Conservation (phyloP, 2,797 vertebrate species). For the Protonibea diacanthus region DNA sequence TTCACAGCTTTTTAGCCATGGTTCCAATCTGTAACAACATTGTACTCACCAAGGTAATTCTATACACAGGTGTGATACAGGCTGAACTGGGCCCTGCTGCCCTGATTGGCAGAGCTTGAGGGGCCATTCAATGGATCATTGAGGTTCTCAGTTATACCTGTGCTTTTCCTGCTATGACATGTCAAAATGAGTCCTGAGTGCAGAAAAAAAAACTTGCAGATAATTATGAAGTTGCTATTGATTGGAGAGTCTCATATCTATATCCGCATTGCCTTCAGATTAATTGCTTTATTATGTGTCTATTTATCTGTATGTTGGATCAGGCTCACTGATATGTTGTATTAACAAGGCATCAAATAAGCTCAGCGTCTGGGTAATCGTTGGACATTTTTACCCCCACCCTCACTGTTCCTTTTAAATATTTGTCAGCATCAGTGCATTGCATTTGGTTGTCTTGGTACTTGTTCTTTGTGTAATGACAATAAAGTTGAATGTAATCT, state of each 20-base stretch:
- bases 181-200: slow-evolving; percentile 10
- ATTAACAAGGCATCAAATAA: slow-evolving; percentile 15
- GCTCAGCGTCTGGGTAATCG: background rate
- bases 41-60: background rate
- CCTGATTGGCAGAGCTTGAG: slow-evolving; percentile 6
- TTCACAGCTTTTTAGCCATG: background rate
- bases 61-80: background rate
- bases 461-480: too few relatives aligned
- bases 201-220: background rate
- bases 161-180: slow-evolving; percentile 15
- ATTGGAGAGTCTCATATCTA: slow-evolving; percentile 47
- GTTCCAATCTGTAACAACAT: background rate
- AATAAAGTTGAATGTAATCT: too few relatives aligned
- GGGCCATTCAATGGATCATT: slow-evolving; percentile 21
- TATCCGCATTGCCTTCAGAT: slow-evolving; percentile 28
- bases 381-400: background rate
- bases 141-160: slow-evolving; percentile 20
- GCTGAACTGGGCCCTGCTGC: slow-evolving; percentile 5
- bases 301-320: slow-evolving; percentile 16
- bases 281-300: slow-evolving; percentile 39
- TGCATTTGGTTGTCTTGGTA: too few relatives aligned
- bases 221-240: slow-evolving; percentile 45
- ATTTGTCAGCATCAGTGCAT: background rate
- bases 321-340: background rate
- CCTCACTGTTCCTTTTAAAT: background rate